Evolutionary conservation across 2,888 invertebrate species (phyloP).

Genomic region (Tolmerus cingulatus): DNA sequence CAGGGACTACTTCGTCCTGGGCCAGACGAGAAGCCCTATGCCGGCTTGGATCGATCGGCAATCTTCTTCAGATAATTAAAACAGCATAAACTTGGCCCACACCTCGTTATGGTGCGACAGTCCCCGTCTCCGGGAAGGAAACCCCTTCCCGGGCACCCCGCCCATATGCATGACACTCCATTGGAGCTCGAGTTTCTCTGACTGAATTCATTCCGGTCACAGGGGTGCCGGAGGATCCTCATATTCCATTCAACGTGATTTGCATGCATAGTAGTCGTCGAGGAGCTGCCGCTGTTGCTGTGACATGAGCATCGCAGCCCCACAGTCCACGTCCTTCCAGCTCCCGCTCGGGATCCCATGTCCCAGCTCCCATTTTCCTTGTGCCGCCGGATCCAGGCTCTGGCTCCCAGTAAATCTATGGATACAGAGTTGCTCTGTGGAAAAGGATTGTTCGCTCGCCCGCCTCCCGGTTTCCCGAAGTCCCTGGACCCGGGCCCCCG

Average conservation of each 20-base stretch:
- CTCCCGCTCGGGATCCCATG: neutral
- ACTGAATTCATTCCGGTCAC: conserved; percentile 30
- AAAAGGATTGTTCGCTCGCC: conserved; percentile 22
- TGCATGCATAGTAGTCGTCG: conserved; percentile 39
- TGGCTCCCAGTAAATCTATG: neutral
- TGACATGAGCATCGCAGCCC: conserved; percentile 7
- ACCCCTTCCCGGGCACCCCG: neutral
- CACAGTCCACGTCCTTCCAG: neutral
- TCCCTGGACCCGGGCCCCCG: neutral
- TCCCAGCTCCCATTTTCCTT: neutral
- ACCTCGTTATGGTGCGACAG: conserved; percentile 30
- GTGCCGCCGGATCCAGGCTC: neutral
- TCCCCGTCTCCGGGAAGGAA: neutral
- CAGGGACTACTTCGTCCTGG: neutral
- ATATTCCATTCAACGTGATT: conserved; percentile 41
- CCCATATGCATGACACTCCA: neutral
- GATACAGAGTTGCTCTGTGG: neutral
- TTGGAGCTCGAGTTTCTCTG: conserved; percentile 19
- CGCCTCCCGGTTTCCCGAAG: neutral
- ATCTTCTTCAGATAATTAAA: conserved; percentile 41
- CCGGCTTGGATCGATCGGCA: conserved; percentile 32
- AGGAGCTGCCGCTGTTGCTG: conserved; percentile 9
- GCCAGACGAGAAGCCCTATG: neutral
- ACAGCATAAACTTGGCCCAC: conserved; percentile 35
- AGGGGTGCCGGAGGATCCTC: conserved; percentile 37